Conservation (phyloP, 2,888 invertebrate species). For the Pristionchus fissidentatus region DNA sequence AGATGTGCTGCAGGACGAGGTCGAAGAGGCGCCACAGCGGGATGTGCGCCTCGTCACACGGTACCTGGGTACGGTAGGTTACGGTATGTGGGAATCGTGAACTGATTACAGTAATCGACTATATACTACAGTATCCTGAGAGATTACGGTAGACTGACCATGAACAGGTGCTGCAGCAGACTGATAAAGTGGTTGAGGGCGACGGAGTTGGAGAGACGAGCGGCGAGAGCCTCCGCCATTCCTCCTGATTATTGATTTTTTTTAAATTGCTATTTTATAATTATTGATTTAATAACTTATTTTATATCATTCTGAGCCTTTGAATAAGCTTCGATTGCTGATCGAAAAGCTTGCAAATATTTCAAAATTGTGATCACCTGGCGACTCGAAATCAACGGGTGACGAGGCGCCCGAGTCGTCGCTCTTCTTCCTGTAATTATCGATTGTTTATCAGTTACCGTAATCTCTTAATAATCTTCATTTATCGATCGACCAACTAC, state of each 20-base stretch:
- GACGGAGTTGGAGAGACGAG: slow-evolving; percentile 90
- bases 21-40: slow-evolving; percentile 95
- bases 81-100: neutral
- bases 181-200: slow-evolving; percentile 94
- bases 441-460: neutral
- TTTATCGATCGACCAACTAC: neutral
- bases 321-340: too few species aligned
- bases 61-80: slow-evolving; percentile 61
- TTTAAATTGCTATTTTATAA: neutral
- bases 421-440: slow-evolving; percentile 29
- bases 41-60: slow-evolving; percentile 88
- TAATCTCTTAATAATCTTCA: neutral
- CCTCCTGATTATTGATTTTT: neutral
- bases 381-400: slow-evolving; percentile 80
- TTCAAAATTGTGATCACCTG: slow-evolving; percentile 92
- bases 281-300: too few species aligned
- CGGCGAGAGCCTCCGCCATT: slow-evolving; percentile 85
- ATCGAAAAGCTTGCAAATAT: too few species aligned
- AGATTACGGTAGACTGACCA: slow-evolving; percentile 80
- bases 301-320: too few species aligned
- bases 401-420: slow-evolving; percentile 65
- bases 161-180: slow-evolving; percentile 88
- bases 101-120: neutral
- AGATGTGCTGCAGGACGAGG: slow-evolving; percentile 92
- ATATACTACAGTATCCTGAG: neutral